A percentile compares a stretch with the other conserved stretches of the same genome.
Evolutionary conservation across 2,113 vertebrate genomes (phyloP).

Genomic region (Rhabdornis inornatus): DNA sequence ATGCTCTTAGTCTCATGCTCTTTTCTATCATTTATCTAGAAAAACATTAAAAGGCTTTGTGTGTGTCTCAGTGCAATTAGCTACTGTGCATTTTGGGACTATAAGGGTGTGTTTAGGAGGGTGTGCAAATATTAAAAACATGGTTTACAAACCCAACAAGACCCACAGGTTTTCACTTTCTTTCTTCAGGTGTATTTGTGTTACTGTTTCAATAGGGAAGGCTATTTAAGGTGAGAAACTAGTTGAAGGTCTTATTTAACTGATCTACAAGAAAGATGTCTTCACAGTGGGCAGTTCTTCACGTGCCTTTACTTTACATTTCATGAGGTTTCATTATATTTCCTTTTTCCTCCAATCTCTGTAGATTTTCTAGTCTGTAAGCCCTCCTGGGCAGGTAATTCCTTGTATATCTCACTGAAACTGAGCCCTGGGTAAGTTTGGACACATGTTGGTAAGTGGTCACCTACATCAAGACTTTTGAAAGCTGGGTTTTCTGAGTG

Average conservation of each 20-base stretch:
- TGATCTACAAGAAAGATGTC: not conserved
- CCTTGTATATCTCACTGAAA: not conserved
- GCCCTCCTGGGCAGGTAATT: not conserved
- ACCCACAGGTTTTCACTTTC: not conserved
- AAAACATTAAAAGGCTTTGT: not conserved
- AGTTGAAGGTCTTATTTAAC: not conserved
- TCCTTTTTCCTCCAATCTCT: not conserved
- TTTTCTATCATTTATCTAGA: not conserved
- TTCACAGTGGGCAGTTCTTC: not conserved
- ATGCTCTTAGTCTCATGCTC: not conserved
- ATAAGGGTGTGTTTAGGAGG: not conserved
- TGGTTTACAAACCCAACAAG: not conserved
- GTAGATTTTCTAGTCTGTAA: not conserved
- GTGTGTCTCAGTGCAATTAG: not conserved
- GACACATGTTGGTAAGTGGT: not conserved
- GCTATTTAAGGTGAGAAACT: not conserved
- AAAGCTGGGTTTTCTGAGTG: not conserved
- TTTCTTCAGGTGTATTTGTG: not conserved
- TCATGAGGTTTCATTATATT: not conserved
- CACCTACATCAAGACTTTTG: not conserved
- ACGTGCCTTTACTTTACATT: not conserved
- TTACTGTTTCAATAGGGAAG: conserved; percentile 3
- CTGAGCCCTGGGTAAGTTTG: not conserved
- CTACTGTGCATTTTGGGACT: not conserved
- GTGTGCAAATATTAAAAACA: not conserved